Evolutionary conservation across 2,888 invertebrate species (phyloP), one percentile per base, ranked within the genome.

Genomic region (Nyleta sp.): DNA sequence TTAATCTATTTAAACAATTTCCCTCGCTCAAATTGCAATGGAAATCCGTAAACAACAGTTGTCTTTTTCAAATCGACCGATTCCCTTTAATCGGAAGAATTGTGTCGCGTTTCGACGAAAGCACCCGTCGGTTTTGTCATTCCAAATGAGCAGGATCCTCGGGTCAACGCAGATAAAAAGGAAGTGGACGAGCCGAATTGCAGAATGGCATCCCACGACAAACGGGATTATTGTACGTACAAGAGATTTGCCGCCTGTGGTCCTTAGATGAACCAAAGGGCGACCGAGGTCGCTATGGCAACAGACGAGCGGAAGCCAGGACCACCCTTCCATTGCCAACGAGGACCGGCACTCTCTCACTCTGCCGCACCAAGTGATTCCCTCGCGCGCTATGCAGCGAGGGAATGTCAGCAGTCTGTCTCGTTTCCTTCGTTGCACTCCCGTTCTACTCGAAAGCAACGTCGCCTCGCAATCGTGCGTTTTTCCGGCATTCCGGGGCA

Each of bases 221-320:
- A 82, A 82, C 81, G 78, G 86, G 87, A 88, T 88, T 87, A 88
- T 86, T 87, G 87, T 88, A 87, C 84, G 85, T 88, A 86, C 88
- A 86, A 87, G 87, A 87, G 87, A 89, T 88, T 87, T 87, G 86
- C 85, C 85, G 88, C 85, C 86, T 84, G 82, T 84, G 84, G 86
- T 86, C 86, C 86, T 88, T 86, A 82, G 83, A 83, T 82, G 81
- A 84, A 84, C 83, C 83, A 85, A 85, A 86, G 87, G 85, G 85
- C 84, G 84, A 82, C 74, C 81, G 80, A 84, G 85, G 88, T 89
- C 85, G 86, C 87, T 85, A 88, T 87, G 87, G 87, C 83, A 87
- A 89, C 89, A 87, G 87, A 87, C 88, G 83, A 84, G 82, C 84
- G 85, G 85, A 87, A 87, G 85, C 85, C 83, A 84, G 83, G 83